A percentile compares a stretch with the other conserved stretches of the same genome.
Evolutionary conservation across 1,140 invertebrate species (phyloP).

Genomic region (Neodiprion fabricii): DNA sequence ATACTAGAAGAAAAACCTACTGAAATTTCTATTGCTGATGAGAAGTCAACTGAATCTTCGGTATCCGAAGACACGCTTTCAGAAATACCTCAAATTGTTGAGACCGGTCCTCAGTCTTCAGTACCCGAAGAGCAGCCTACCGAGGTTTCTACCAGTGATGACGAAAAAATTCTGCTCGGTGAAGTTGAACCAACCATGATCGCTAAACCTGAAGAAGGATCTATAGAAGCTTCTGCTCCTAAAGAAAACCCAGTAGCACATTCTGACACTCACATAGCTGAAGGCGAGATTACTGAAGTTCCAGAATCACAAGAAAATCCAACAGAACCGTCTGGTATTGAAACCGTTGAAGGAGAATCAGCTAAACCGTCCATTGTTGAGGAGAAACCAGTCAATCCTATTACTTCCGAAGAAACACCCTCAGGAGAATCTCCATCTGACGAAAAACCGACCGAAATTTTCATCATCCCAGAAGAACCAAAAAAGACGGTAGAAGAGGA

Average conservation of each 20-base stretch:
- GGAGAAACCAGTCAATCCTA: neutral
- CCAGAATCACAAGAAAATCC: slow-evolving; percentile 12
- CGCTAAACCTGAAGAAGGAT: neutral
- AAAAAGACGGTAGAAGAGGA: too few species aligned
- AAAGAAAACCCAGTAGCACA: too few species aligned
- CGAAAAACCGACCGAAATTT: too few species aligned
- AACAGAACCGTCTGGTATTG: neutral
- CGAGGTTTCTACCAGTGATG: neutral
- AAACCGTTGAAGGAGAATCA: too few species aligned
- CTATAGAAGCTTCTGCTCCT: neutral
- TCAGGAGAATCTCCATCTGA: too few species aligned
- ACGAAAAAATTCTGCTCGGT: neutral
- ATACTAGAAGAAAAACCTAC: neutral
- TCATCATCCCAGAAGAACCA: too few species aligned
- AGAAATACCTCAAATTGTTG: too few species aligned
- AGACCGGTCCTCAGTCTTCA: too few species aligned
- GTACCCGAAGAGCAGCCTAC: neutral
- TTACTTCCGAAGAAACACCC: too few species aligned
- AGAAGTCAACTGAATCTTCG: neutral
- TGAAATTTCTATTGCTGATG: slow-evolving; percentile 2
- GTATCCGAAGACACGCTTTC: neutral
- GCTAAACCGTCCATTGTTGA: slow-evolving; percentile 7
- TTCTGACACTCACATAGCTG: too few species aligned
- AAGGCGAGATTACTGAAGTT: slow-evolving; percentile 1
- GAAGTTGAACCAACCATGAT: neutral